Conservation (phyloP, 2,888 invertebrate genomes). For the Xiphydria camelus region DNA sequence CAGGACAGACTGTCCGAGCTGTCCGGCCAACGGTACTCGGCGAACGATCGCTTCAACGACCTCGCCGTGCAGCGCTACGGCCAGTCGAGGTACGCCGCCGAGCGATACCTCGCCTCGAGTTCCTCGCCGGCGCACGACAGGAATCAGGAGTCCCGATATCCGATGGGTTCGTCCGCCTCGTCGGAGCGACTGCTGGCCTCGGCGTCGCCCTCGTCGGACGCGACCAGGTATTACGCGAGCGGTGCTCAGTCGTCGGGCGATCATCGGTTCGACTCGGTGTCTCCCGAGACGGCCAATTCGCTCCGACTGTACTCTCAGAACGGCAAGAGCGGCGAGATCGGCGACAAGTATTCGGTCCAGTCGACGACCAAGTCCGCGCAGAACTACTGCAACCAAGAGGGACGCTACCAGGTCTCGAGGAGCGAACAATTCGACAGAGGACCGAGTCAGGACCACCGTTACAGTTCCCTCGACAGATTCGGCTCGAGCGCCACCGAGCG, state of each 20-base stretch:
- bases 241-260: conserved; percentile 21
- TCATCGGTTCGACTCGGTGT: conserved; percentile 36
- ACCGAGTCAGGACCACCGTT: conserved; percentile 27
- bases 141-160: conserved; percentile 21
- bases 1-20: conserved; percentile 31
- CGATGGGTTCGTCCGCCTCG: too few relatives aligned
- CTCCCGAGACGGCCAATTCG: conserved; percentile 37
- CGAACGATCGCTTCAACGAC: conserved; percentile 46
- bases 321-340: conserved; percentile 22
- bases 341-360: conserved; percentile 46
- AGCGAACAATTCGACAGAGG: conserved; percentile 37
- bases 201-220: conserved; percentile 22
- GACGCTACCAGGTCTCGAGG: conserved; percentile 32
- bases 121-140: conserved; percentile 41
- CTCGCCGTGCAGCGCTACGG: conserved; percentile 42
- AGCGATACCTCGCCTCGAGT: conserved; percentile 39
- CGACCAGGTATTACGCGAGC: conserved; percentile 21
- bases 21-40: conserved; percentile 37
- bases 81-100: conserved; percentile 27
- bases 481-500: conserved; percentile 26
- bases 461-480: conserved; percentile 21
- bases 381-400: conserved; percentile 30
- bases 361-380: conserved; percentile 50
- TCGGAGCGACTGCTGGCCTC: conserved; percentile 50
- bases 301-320: background rate